Evolutionary conservation across 1,140 invertebrate genomes (phyloP).

Genomic region (Sminthurides bifidus): DNA sequence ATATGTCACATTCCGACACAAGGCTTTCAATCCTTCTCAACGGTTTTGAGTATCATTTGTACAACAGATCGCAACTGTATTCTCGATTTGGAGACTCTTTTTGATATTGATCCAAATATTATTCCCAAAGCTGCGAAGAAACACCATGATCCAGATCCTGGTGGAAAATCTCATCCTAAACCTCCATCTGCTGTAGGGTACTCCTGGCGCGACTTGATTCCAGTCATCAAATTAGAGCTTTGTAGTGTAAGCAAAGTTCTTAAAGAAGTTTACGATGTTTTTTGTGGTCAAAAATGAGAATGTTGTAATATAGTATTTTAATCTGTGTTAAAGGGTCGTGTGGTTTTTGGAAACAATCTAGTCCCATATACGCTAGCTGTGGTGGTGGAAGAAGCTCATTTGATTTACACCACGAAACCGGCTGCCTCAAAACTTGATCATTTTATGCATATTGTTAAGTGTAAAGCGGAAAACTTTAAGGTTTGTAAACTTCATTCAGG

Average conservation of each 20-base stretch:
- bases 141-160: conserved; percentile 28
- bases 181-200: conserved; percentile 36
- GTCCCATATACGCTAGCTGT: conserved; percentile 86
- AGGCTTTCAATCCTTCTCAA: conserved; percentile 86
- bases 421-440: conserved; percentile 82
- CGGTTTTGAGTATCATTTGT: conserved; percentile 90
- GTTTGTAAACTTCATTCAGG: conserved; percentile 33
- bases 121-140: conserved; percentile 46
- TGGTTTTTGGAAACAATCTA: conserved; percentile 93
- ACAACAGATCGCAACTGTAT: conserved; percentile 85
- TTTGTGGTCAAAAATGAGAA: not conserved
- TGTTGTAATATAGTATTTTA: not conserved
- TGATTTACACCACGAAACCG: conserved; percentile 89
- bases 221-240: conserved; percentile 90
- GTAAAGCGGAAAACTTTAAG: conserved; percentile 88
- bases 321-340: conserved; percentile 51
- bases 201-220: conserved; percentile 91
- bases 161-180: conserved; percentile 26
- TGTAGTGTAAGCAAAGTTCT: conserved; percentile 50
- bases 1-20: conserved; percentile 90
- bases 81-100: conserved; percentile 74
- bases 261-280: not conserved
- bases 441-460: conserved; percentile 93
- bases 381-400: conserved; percentile 85
- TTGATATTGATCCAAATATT: conserved; percentile 68